A percentile compares a stretch with the other conserved stretches of the same genome.
Evolutionary conservation across 2,113 vertebrate species (phyloP).

Genomic region (Sinocyclocheilus maitianheensis): DNA sequence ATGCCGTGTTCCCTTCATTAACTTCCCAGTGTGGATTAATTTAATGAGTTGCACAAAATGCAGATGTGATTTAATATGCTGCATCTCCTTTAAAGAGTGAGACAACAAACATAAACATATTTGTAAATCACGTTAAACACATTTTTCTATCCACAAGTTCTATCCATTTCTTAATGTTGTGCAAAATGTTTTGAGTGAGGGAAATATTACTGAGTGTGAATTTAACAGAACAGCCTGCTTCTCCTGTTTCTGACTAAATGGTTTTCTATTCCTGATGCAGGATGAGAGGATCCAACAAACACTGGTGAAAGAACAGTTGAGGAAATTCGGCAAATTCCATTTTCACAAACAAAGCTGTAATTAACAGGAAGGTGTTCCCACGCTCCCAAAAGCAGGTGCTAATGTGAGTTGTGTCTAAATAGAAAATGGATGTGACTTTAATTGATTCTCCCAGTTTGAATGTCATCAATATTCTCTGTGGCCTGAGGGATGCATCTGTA

Average conservation of each 20-base stretch:
- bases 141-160: neutral
- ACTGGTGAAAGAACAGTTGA: neutral
- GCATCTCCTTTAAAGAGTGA: neutral
- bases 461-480: conserved; percentile 30
- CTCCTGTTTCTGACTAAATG: neutral
- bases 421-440: conserved; percentile 29
- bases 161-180: neutral
- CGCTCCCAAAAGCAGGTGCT: conserved; percentile 34
- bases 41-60: conserved; percentile 38
- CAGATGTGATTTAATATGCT: conserved; percentile 11
- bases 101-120: neutral
- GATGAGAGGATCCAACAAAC: neutral
- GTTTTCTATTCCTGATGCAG: neutral
- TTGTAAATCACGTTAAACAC: neutral
- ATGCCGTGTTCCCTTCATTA: neutral
- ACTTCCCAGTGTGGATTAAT: conserved; percentile 16
- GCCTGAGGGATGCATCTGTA: neutral
- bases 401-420: conserved; percentile 16
- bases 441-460: conserved; percentile 40
- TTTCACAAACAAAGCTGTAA: conserved; percentile 30
- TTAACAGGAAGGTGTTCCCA: conserved; percentile 40
- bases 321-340: conserved; percentile 8
- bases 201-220: neutral
- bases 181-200: neutral
- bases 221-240: conserved; percentile 1